Percentiles rank a stretch among this genome's conserved stretches.
phyloP scores from a whole-genome alignment of 2,797 vertebrate genomes.

The Morus bassanus region DNA sequence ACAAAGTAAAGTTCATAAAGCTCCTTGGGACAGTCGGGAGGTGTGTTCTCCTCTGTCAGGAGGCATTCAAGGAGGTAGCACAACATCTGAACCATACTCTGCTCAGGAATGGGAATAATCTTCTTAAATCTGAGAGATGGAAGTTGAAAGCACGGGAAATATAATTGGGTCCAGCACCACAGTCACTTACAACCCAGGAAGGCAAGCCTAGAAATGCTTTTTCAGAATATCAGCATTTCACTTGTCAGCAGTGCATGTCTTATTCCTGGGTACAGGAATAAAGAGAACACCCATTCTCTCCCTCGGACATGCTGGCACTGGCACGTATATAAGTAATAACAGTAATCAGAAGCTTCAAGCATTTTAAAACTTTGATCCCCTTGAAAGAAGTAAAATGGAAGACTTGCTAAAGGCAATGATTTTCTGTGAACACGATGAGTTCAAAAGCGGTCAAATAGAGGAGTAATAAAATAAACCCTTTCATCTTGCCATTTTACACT shows the following conservation, averaged over 20 bases:
- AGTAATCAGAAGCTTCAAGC: constrained; percentile 59
- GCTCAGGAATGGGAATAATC: constrained; percentile 91
- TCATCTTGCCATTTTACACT: constrained; percentile 65
- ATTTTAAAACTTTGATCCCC: constrained; percentile 67
- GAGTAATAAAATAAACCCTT: constrained; percentile 64
- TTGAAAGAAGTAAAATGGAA: constrained; percentile 52
- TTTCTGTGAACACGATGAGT: constrained; percentile 14
- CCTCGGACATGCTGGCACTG: background rate
- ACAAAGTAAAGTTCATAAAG: constrained; percentile 95
- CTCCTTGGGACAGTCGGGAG: constrained; percentile 88
- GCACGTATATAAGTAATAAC: constrained; percentile 44
- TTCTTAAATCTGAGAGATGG: constrained; percentile 86
- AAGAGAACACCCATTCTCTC: background rate
- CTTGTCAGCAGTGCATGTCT: background rate
- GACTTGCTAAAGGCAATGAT: constrained; percentile 48
- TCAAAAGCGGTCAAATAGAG: constrained; percentile 58
- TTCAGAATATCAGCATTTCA: background rate
- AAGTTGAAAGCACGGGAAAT: background rate
- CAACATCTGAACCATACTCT: constrained; percentile 91
- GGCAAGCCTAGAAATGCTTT: background rate
- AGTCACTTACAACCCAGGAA: background rate
- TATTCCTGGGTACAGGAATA: background rate
- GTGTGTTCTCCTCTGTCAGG: constrained; percentile 85
- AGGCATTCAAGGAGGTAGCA: constrained; percentile 92
- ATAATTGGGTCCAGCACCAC: background rate